Conservation (phyloP, 2,797 vertebrate genomes). For the Distichodus sexfasciatus region DNA sequence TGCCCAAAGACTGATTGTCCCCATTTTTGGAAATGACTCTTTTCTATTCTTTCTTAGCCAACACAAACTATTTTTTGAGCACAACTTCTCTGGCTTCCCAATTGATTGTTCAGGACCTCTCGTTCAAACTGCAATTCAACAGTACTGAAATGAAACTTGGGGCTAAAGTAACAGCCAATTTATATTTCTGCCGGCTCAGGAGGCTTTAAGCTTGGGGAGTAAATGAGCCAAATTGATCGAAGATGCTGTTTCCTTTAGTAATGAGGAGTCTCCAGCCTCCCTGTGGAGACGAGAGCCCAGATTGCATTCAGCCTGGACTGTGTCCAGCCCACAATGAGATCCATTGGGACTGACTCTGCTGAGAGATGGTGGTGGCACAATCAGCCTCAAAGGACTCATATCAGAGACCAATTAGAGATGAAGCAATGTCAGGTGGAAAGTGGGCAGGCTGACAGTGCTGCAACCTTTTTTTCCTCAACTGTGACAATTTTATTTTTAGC, state of each 20-base stretch:
- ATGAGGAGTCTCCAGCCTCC: constrained; percentile 28
- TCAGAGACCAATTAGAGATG: constrained; percentile 51
- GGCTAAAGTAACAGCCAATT: constrained; percentile 39
- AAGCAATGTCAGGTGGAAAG: constrained; percentile 37
- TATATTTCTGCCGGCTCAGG: constrained; percentile 39
- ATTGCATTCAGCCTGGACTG: background rate
- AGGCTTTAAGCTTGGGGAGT: constrained; percentile 36
- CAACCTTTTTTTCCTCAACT: constrained; percentile 18
- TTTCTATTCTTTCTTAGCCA: background rate
- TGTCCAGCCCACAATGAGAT: constrained; percentile 37
- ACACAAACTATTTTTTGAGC: constrained; percentile 1
- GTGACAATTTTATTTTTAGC: constrained; percentile 4
- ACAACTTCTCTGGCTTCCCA: constrained; percentile 25
- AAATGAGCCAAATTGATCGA: constrained; percentile 48
- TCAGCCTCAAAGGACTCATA: constrained; percentile 38
- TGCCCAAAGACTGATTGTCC: background rate
- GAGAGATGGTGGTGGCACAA: constrained; percentile 30
- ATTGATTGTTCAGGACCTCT: constrained; percentile 18
- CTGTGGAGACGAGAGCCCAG: constrained; percentile 27
- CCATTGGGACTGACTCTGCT: constrained; percentile 21
- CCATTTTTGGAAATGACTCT: background rate
- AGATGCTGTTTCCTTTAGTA: constrained; percentile 42
- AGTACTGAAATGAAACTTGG: constrained; percentile 29
- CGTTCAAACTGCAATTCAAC: constrained; percentile 33
- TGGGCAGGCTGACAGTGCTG: constrained; percentile 23